Conservation (phyloP, 2,888 invertebrate genomes). For the Coenonympha arcania region DNA sequence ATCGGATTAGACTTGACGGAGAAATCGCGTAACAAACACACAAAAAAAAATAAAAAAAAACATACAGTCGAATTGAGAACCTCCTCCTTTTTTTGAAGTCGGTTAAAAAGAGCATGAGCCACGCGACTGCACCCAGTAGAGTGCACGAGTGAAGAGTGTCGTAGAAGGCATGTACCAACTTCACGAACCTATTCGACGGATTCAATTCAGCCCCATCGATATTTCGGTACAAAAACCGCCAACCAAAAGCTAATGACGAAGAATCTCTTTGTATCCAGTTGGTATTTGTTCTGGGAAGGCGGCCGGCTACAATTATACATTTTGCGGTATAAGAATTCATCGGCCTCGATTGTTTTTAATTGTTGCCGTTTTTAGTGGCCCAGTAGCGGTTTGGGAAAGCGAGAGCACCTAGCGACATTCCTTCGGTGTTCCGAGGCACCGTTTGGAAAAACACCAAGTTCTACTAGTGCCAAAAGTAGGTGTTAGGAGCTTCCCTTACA, state of each 20-base stretch:
- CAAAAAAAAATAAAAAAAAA: no score
- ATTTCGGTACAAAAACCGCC: conserved; percentile 31
- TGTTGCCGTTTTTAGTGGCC: conserved; percentile 18
- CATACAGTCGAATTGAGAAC: no score
- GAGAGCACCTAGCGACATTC: conserved; percentile 11
- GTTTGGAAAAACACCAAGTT: not conserved
- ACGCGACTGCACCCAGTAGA: not conserved
- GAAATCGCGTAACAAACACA: no score
- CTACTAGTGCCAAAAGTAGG: not conserved
- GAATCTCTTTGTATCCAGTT: conserved; percentile 35
- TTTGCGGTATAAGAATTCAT: conserved; percentile 25
- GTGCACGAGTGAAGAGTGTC: no score
- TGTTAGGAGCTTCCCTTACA: no score
- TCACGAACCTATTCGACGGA: conserved; percentile 16
- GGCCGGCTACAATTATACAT: conserved; percentile 32
- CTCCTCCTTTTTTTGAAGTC: no score
- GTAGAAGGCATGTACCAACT: conserved; percentile 5
- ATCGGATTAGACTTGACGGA: no score
- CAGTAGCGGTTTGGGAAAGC: conserved; percentile 12
- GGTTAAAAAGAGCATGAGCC: no score
- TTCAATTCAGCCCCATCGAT: conserved; percentile 29
- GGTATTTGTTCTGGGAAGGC: conserved; percentile 37
- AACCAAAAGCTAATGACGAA: conserved; percentile 32
- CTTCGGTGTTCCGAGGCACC: not conserved
- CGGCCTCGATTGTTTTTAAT: conserved; percentile 27